These are phyloP conservation scores for Cichladusa arquata DNA, from an alignment of 2,113 vertebrate genomes.

Conservation along the genomic window DNA sequence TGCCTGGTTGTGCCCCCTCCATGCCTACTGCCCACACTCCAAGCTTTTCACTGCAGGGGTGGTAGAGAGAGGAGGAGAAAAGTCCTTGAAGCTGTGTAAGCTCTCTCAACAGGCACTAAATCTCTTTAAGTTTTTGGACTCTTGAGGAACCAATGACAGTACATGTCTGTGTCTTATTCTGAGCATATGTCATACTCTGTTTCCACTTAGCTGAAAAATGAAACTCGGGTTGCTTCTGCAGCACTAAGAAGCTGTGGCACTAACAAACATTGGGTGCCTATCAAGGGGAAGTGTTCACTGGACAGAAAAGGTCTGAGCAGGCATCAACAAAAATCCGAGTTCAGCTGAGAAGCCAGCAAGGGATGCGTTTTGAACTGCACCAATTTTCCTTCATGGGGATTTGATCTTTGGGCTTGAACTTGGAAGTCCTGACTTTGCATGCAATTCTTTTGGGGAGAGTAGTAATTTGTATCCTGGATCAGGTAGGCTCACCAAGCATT, in stretches of 20 bases:
- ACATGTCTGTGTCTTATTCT: background rate
- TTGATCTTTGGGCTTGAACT: background rate
- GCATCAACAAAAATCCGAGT: background rate
- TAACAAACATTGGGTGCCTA: background rate
- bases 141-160: background rate
- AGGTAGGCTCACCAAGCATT: background rate
- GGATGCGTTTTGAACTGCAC: background rate
- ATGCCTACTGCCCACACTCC: background rate
- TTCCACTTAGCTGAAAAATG: background rate
- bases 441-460: background rate
- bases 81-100: background rate
- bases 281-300: background rate
- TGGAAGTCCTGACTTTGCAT: background rate
- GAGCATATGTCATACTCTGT: background rate
- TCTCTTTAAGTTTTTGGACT: background rate
- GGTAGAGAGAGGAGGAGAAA: background rate
- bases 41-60: background rate
- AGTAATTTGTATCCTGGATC: background rate
- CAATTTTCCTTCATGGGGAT: background rate
- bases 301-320: background rate
- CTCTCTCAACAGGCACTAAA: background rate
- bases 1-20: background rate
- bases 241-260: background rate
- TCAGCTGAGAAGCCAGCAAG: background rate
- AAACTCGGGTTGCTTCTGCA: background rate